Evolutionary conservation across 2,113 vertebrate genomes (phyloP).

Genomic region (Pollachius pollachius): DNA sequence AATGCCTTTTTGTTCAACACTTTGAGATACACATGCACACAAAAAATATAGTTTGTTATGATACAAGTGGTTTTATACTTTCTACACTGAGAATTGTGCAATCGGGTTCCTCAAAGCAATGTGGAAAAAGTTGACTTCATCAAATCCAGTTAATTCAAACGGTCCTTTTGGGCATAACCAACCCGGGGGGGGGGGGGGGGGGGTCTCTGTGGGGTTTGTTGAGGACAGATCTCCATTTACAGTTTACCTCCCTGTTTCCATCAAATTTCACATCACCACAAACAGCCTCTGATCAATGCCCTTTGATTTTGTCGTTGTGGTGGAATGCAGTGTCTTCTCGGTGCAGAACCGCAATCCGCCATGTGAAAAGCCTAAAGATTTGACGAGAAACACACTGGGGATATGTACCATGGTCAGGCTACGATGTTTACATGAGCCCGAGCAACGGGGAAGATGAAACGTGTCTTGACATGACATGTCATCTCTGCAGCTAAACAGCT

Average conservation of each 20-base stretch:
- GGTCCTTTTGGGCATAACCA: constrained; percentile 39
- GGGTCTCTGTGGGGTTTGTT: constrained; percentile 21
- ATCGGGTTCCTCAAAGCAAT: constrained; percentile 24
- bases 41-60: too few species aligned
- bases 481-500: constrained; percentile 40
- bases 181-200: constrained; percentile 10
- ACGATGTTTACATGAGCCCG: constrained; percentile 36
- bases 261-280: constrained; percentile 21
- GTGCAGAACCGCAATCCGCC: constrained; percentile 27
- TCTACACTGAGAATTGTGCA: constrained; percentile 27
- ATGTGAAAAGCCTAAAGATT: constrained; percentile 40
- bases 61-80: too few species aligned
- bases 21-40: too few species aligned
- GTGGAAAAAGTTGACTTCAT: constrained; percentile 31
- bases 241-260: constrained; percentile 13
- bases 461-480: constrained; percentile 23
- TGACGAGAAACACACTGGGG: constrained; percentile 43
- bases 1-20: too few species aligned
- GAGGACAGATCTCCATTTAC: constrained; percentile 44
- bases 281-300: constrained; percentile 43
- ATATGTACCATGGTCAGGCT: constrained; percentile 13
- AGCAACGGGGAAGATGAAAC: constrained; percentile 41
- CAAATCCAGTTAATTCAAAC: constrained; percentile 32
- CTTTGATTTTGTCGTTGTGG: constrained; percentile 29
- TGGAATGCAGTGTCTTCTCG: constrained; percentile 13